Base-by-base conservation (phyloP, 2,888 invertebrate species). In the Mechanitis messenoides region DNA sequence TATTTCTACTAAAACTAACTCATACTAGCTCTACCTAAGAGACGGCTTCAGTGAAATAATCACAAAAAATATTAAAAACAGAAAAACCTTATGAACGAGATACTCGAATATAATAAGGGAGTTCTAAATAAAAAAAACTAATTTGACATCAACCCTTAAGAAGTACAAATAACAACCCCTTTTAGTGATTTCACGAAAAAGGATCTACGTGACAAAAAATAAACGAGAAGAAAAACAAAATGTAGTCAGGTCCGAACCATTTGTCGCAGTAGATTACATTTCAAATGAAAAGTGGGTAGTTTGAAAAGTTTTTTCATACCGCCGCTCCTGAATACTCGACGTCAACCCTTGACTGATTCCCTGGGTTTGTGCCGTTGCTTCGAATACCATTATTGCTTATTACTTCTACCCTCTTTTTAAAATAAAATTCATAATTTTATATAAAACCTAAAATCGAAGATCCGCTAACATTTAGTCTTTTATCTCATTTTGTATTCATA, bases 251-350 rank as follows among this genome's bases (percentile, higher is more conserved):
- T 85, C 85, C 84, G 75, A 82, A 80, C 74, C 85, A 85, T 80
- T 80, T 80, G 79, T 80, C 79, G 74, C 71, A 74, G 83, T 87
- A 85, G 86, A 86, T 87, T 87, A 81, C 84, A 78, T 84, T 80
- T 80, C 79, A 85, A 87, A 85, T 87, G 85, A 87, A 84, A 85
- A 86, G 86, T 80, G 83, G 82, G 81, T 85, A 83, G 85, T 85
- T 83, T 77, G 67, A 74, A 75, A 80, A 80, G 79, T 84, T 82
- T 76, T 79, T 80, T 77, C 75, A 74, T 74, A 73, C 76, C 67
- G 68, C 58, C 69, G 64, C 73, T 79, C 81, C 83, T 84, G 84
- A 85, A 83, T 85, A 83, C 77, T 79, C 75, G 77, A 75, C 77
- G 59, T 76, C 84, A 83, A 81, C 81, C 78, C 78, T 79, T 85